phyloP scores from a whole-genome alignment of 1,140 invertebrate genomes.

The Trachymyrmex septentrionalis region DNA sequence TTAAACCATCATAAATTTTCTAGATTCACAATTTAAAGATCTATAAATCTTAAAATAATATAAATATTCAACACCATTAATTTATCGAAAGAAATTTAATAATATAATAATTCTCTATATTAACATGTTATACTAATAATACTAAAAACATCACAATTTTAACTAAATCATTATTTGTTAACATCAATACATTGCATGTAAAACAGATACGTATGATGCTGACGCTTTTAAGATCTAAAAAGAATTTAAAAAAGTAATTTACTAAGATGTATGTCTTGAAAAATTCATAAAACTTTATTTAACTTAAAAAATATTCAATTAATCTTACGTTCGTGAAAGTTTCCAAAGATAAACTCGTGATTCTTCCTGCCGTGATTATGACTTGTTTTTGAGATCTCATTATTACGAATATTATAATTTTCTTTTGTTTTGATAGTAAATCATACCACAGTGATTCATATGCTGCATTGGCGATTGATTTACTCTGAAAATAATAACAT shows the following conservation, averaged over 20 bases:
- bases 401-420: conserved; percentile 12
- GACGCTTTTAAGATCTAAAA: conserved; percentile 38
- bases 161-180: not conserved
- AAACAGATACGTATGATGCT: conserved; percentile 45
- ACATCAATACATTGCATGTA: conserved; percentile 51
- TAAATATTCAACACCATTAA: too few relatives aligned
- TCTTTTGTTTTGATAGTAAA: not conserved
- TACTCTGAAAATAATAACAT: not conserved
- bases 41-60: too few relatives aligned
- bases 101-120: too few relatives aligned
- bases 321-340: not conserved
- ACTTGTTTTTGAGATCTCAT: conserved; percentile 26
- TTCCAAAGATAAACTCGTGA: conserved; percentile 8
- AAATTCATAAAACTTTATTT: not conserved
- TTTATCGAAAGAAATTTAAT: too few relatives aligned
- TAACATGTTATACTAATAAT: too few relatives aligned
- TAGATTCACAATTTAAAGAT: too few relatives aligned
- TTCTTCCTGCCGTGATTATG: conserved; percentile 3
- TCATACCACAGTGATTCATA: conserved; percentile 38
- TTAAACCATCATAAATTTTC: too few relatives aligned
- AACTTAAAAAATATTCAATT: not conserved
- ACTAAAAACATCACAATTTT: not conserved
- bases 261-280: not conserved
- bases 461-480: conserved; percentile 1
- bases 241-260: not conserved